phyloP scores from a whole-genome alignment of 2,797 vertebrate species.

The Tenualosa ilisha region DNA sequence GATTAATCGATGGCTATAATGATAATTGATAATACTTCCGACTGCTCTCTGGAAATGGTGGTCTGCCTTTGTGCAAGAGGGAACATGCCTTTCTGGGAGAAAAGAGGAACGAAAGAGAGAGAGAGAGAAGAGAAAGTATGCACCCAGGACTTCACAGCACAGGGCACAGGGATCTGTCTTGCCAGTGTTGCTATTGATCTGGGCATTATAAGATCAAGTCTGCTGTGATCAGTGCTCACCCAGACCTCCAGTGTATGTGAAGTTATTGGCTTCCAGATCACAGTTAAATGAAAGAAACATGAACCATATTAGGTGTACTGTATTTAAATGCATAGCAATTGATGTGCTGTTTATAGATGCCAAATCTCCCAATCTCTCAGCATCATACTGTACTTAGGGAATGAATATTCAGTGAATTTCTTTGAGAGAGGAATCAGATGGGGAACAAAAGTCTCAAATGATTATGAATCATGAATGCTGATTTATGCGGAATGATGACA shows the following conservation, averaged over 20 bases:
- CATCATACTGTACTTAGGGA: not conserved
- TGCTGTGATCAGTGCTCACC: conserved; percentile 39
- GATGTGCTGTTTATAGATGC: not conserved
- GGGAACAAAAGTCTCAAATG: not conserved
- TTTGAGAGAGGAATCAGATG: not conserved
- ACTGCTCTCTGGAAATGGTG: not conserved
- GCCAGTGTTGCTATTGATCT: conserved; percentile 53
- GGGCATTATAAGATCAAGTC: conserved; percentile 57
- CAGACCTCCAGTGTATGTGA: conserved; percentile 38
- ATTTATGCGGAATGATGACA: not conserved
- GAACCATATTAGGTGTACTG: not conserved
- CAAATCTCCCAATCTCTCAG: not conserved
- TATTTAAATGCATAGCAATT: not conserved
- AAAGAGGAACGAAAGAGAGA: not conserved
- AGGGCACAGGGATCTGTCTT: not conserved
- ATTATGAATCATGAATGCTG: not conserved
- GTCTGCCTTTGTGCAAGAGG: not conserved
- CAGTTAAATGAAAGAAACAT: not conserved
- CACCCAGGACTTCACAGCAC: not conserved
- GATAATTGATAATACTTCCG: conserved; percentile 47
- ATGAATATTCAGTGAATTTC: not conserved
- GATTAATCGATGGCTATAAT: conserved; percentile 63
- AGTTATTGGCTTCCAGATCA: conserved; percentile 25
- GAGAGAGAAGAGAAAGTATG: not conserved
- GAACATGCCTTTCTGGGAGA: not conserved